Evolutionary conservation across 1,140 invertebrate species (phyloP).

Genomic region (Pararge aegeria): DNA sequence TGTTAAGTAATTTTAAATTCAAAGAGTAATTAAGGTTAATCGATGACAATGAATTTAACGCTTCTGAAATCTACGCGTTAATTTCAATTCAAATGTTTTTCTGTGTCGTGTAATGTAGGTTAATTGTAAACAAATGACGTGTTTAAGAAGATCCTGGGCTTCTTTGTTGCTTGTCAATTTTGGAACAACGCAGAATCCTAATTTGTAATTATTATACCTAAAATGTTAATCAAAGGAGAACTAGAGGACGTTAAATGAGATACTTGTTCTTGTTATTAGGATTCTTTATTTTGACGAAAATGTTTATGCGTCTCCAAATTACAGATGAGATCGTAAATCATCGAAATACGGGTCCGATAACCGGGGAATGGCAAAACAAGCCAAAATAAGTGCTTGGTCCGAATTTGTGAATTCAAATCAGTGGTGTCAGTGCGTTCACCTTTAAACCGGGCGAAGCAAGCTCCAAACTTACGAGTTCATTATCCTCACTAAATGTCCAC

Average conservation of each 20-base stretch:
- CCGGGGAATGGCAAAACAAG: constrained; percentile 59
- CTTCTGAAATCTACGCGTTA: not conserved
- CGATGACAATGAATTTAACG: constrained; percentile 7
- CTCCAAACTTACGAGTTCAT: constrained; percentile 64
- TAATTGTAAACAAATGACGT: constrained; percentile 25
- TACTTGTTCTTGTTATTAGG: constrained; percentile 11
- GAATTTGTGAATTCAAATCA: constrained; percentile 70
- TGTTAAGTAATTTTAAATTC: not conserved
- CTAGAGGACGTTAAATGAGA: constrained; percentile 23
- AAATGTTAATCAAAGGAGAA: constrained; percentile 27
- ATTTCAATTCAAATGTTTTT: constrained; percentile 14
- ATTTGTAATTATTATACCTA: constrained; percentile 22
- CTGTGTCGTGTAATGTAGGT: constrained; percentile 17
- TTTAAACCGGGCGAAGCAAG: constrained; percentile 67
- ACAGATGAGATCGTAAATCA: constrained; percentile 56
- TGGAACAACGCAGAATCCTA: constrained; percentile 4
- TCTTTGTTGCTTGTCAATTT: too few species aligned
- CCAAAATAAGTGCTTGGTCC: constrained; percentile 59
- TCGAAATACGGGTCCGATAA: constrained; percentile 59
- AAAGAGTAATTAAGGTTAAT: constrained; percentile 33
- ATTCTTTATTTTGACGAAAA: constrained; percentile 25
- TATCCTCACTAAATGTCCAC: constrained; percentile 66
- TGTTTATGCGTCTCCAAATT: constrained; percentile 38
- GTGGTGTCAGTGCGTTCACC: constrained; percentile 67
- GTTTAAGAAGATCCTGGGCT: too few species aligned